Base-by-base conservation (phyloP, 2,888 invertebrate species). In the Nemoura dubitans region DNA sequence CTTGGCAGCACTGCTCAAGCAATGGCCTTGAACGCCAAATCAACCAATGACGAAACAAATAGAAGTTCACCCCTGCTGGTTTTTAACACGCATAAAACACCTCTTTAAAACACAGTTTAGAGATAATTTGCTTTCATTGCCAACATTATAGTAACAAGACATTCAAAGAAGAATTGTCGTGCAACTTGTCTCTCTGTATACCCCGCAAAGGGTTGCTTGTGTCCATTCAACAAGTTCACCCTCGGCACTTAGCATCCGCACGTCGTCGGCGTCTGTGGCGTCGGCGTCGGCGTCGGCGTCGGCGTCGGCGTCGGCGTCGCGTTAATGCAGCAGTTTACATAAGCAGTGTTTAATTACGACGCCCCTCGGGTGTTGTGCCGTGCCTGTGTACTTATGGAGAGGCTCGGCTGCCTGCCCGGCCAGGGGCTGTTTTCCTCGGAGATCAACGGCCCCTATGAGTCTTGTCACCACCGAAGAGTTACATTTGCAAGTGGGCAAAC, bases 271-370 rank as follows among this genome's bases (percentile, higher is more conserved):
- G 59, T 59, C 59, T 10, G 21, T 59, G 59, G 2, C 59, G 59
- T 59, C 59, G 59, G 36, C 36, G 36, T 36, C 36, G 3, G 10
- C 5, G 36, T 36, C 36, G 36, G 36, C 36, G 36, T 36, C 36
- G 36, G 36, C 36, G 36, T n/a, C n/a, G 59, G 2, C 59, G 59
- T 59, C 59, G 59, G 36, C 36, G 36, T 25, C 76, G 21, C 21
- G 26, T 76, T 78, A 78, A 78, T 28, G 28, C 25, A 28, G 27
- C 78, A 27, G 78, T 78, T 78, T 78, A 78, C 78, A 78, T 78
- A 78, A 78, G 78, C 78, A 78, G 27, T 78, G 78, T 78, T 78
- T 78, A 78, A 78, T 78, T 78, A 78, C 25, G 27, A 0, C 78
- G 27, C 27, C 59, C 59, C 59, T 14, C 2, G 59, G 59, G 59